Conservation (phyloP, 2,888 invertebrate species). For the Platynereis dumerilii region DNA sequence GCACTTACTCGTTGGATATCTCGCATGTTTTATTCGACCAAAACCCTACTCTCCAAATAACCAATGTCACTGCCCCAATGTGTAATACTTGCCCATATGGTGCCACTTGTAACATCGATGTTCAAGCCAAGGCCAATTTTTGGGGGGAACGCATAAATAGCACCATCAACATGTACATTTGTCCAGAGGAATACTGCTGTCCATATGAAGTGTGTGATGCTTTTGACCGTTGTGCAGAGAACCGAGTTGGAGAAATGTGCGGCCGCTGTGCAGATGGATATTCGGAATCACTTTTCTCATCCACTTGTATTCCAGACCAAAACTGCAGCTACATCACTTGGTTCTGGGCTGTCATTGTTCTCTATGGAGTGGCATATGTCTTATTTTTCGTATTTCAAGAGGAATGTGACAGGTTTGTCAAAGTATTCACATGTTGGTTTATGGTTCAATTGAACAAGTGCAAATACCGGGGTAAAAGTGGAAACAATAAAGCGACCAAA, state of each 20-base stretch:
- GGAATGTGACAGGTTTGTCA: constrained; percentile 1
- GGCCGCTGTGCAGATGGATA: constrained; percentile 2
- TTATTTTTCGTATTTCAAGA: constrained; percentile 15
- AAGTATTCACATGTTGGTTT: not conserved
- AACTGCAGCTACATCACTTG: constrained; percentile 10
- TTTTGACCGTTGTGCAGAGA: constrained; percentile 11
- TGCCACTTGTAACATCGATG: constrained; percentile 1
- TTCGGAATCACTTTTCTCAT: constrained; percentile 13
- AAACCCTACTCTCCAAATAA: not conserved
- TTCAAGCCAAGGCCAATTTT: constrained; percentile 16
- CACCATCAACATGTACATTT: constrained; percentile 16
- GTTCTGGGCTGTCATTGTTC: constrained; percentile 15
- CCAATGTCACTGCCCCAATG: not conserved
- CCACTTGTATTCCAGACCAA: constrained; percentile 2
- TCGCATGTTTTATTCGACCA: constrained; percentile 7
- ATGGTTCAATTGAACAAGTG: not conserved
- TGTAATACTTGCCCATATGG: constrained; percentile 19
- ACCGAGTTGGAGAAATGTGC: constrained; percentile 12
- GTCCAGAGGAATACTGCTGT: constrained; percentile 19
- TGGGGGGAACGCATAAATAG: constrained; percentile 8
- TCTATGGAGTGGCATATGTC: constrained; percentile 17
- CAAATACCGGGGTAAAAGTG: not conserved
- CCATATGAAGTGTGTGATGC: constrained; percentile 4
- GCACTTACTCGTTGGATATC: constrained; percentile 1
- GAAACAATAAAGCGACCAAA: not conserved